phyloP scores from a whole-genome alignment of 2,797 vertebrate genomes.

The Channallabes apus region DNA sequence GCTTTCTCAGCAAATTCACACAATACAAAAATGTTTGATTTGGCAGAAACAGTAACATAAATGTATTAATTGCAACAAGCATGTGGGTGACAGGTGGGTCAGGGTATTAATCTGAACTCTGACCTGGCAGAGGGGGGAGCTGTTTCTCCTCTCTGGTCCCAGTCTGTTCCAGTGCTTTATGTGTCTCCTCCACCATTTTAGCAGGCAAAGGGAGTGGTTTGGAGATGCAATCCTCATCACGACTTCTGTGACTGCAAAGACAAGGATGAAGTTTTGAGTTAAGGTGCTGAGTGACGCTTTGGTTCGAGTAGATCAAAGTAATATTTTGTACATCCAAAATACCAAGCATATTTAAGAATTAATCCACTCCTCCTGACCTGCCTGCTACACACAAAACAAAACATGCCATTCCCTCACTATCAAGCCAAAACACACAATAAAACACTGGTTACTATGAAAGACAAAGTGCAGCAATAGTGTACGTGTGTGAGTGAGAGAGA shows the following conservation, averaged over 20 bases:
- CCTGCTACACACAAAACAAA: not conserved
- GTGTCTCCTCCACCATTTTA: constrained; percentile 83
- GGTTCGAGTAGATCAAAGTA: not conserved
- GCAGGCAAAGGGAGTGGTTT: constrained; percentile 86
- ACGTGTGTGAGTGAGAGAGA: not conserved
- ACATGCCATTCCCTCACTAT: constrained; percentile 21
- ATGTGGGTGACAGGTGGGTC: not conserved
- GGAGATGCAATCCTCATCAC: constrained; percentile 87
- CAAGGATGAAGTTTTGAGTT: constrained; percentile 40
- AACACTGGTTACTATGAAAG: constrained; percentile 46
- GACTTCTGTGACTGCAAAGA: constrained; percentile 84
- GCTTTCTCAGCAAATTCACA: not conserved
- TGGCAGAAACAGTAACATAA: not conserved
- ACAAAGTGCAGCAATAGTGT: constrained; percentile 37
- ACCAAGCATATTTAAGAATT: constrained; percentile 36
- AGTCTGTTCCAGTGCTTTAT: constrained; percentile 82
- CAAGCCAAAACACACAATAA: constrained; percentile 46
- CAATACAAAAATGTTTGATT: not conserved
- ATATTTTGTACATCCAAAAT: not conserved
- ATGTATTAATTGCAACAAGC: not conserved
- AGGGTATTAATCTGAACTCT: constrained; percentile 46
- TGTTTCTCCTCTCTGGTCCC: constrained; percentile 83
- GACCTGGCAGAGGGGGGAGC: constrained; percentile 91
- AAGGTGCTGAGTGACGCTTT: not conserved
- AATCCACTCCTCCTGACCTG: constrained; percentile 35